Evolutionary conservation across 2,113 vertebrate species (phyloP).

Genomic region (Sorex araneus): DNA sequence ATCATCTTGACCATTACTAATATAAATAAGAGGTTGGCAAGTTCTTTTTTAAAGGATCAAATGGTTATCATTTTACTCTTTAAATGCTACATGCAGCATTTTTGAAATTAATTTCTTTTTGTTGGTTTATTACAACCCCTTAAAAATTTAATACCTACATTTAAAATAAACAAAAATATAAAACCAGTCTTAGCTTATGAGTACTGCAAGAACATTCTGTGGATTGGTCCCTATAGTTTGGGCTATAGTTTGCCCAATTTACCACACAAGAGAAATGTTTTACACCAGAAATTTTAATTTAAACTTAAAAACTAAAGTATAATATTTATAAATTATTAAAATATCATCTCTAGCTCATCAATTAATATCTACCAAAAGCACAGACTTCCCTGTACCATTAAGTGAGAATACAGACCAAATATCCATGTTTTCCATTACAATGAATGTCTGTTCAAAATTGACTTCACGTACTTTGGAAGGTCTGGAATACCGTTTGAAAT

Average conservation of each 20-base stretch:
- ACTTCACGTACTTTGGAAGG: slow-evolving; percentile 62
- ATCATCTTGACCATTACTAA: too few relatives aligned
- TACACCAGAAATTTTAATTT: slow-evolving; percentile 31
- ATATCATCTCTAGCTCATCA: neutral
- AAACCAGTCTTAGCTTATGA: slow-evolving; percentile 50
- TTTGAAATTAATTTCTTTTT: neutral
- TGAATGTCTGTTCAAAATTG: slow-evolving; percentile 22
- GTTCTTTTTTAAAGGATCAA: slow-evolving; percentile 30
- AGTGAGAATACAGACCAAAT: slow-evolving; percentile 64
- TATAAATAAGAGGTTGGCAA: neutral
- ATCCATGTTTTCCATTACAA: slow-evolving; percentile 66
- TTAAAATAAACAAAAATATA: slow-evolving; percentile 26
- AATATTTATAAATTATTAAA: slow-evolving; percentile 57
- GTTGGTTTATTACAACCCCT: slow-evolving; percentile 2
- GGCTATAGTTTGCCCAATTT: neutral
- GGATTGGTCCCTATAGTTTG: too few relatives aligned
- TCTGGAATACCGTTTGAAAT: slow-evolving; percentile 66
- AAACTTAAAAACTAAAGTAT: neutral
- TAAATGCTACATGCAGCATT: slow-evolving; percentile 12
- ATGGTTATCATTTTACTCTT: slow-evolving; percentile 49
- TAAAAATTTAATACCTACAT: neutral
- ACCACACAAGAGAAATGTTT: neutral
- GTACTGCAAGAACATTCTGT: slow-evolving; percentile 16
- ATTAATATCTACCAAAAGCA: slow-evolving; percentile 45
- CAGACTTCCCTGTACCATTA: slow-evolving; percentile 54